A percentile compares a stretch with the other conserved stretches of the same genome.
phyloP scores from a whole-genome alignment of 2,888 invertebrate species.

The Pseudoips prasinana region DNA sequence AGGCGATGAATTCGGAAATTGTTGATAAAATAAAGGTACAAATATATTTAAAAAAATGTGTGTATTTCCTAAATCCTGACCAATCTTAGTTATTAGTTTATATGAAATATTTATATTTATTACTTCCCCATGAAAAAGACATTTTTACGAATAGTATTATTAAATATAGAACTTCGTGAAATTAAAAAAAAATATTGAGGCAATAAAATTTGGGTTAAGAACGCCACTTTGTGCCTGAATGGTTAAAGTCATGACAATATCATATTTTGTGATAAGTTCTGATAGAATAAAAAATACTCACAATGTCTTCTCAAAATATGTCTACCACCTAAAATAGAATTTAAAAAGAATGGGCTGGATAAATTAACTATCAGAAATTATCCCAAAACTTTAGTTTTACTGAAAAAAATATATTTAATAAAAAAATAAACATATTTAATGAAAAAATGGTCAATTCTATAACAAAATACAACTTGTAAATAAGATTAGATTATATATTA shows the following conservation, averaged over 20 bases:
- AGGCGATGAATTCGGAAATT: conserved; percentile 16
- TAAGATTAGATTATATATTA: conserved; percentile 70
- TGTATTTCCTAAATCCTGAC: conserved; percentile 77
- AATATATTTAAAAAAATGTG: conserved; percentile 56
- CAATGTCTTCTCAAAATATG: conserved; percentile 8
- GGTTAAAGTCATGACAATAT: conserved; percentile 69
- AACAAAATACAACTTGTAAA: conserved; percentile 67
- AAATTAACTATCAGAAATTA: conserved; percentile 48
- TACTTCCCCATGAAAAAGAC: conserved; percentile 75
- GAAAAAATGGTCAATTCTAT: conserved; percentile 73
- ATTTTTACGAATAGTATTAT: conserved; percentile 82
- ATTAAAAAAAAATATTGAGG: conserved; percentile 50
- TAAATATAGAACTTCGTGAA: conserved; percentile 76
- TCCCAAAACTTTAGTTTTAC: conserved; percentile 48
- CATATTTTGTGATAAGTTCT: conserved; percentile 48
- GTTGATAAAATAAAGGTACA: conserved; percentile 35
- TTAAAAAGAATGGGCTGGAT: neutral
- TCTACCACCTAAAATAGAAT: neutral
- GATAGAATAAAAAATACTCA: conserved; percentile 34
- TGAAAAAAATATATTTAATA: conserved; percentile 53
- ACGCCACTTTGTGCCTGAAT: conserved; percentile 75
- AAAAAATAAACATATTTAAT: conserved; percentile 56
- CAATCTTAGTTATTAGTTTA: conserved; percentile 73
- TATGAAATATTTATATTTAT: conserved; percentile 75
- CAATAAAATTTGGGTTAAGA: conserved; percentile 74